These are phyloP conservation scores for Caenorhabditis parvicauda DNA, from an alignment of 2,888 invertebrate species.

Conservation along the genomic window DNA sequence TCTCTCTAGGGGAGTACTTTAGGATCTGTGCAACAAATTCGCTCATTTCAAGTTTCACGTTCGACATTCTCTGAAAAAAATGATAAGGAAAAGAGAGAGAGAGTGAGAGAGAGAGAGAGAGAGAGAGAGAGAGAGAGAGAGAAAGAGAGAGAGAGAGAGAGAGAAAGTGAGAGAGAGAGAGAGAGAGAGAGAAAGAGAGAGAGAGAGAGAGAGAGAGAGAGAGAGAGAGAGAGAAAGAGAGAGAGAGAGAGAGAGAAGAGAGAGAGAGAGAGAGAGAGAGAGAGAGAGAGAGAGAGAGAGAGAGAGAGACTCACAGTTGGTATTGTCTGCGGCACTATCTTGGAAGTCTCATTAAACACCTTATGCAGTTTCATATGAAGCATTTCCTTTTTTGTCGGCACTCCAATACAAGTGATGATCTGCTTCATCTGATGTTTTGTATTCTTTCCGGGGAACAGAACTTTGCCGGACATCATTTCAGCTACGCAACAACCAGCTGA, in stretches of 20 bases:
- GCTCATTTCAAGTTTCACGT: conserved; percentile 17
- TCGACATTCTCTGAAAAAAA: conserved; percentile 10
- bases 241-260: no score
- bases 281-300: no score
- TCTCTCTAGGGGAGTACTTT: conserved; percentile 36
- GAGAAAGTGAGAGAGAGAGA: no score
- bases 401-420: conserved; percentile 25
- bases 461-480: conserved; percentile 43
- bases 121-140: no score
- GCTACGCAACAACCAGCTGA: conserved; percentile 47
- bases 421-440: conserved; percentile 27
- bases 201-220: no score
- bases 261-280: no score
- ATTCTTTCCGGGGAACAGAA: conserved; percentile 39
- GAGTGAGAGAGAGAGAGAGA: no score
- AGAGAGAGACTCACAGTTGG: no score
- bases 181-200: no score
- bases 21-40: conserved; percentile 36
- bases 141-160: no score
- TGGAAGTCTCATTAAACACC: conserved; percentile 7
- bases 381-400: conserved; percentile 19
- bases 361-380: conserved; percentile 20
- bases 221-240: no score
- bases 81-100: not conserved
- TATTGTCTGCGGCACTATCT: no score